phyloP scores from a whole-genome alignment of 2,888 invertebrate species.

The Protophormia terraenovae region DNA sequence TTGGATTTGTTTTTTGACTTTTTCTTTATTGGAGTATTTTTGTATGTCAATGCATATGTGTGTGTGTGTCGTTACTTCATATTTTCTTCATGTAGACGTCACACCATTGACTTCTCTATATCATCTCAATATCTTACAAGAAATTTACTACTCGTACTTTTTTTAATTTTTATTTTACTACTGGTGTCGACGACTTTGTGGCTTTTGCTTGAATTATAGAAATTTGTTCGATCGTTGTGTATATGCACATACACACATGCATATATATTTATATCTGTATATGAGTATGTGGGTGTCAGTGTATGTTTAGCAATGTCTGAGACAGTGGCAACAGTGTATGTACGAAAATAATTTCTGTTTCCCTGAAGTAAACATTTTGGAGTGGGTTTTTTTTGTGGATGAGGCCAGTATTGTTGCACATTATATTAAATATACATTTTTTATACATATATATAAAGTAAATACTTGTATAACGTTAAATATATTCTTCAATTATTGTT shows the following conservation, averaged over 20 bases:
- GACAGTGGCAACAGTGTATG: neutral
- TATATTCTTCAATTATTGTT: neutral
- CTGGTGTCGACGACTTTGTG: conserved; percentile 63
- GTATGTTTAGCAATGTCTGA: neutral
- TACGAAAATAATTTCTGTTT: conserved; percentile 34
- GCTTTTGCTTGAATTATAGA: conserved; percentile 62
- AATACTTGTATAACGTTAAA: neutral
- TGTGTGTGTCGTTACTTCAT: conserved; percentile 6
- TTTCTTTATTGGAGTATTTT: neutral
- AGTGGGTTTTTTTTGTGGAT: conserved; percentile 39
- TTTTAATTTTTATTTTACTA: neutral
- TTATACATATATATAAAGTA: neutral
- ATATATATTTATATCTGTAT: neutral
- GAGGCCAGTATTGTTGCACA: conserved; percentile 57
- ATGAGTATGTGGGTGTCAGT: neutral
- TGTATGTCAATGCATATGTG: neutral
- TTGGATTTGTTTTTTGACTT: neutral
- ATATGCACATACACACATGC: neutral
- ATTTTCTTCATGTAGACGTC: conserved; percentile 46
- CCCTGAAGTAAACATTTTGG: conserved; percentile 14
- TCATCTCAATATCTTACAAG: conserved; percentile 54
- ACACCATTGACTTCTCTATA: conserved; percentile 52
- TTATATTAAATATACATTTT: conserved; percentile 30
- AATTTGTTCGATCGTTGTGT: conserved; percentile 49
- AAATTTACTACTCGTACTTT: neutral